These are phyloP conservation scores for Microplitis mediator DNA, from an alignment of 1,140 invertebrate species.

Conservation along the genomic window DNA sequence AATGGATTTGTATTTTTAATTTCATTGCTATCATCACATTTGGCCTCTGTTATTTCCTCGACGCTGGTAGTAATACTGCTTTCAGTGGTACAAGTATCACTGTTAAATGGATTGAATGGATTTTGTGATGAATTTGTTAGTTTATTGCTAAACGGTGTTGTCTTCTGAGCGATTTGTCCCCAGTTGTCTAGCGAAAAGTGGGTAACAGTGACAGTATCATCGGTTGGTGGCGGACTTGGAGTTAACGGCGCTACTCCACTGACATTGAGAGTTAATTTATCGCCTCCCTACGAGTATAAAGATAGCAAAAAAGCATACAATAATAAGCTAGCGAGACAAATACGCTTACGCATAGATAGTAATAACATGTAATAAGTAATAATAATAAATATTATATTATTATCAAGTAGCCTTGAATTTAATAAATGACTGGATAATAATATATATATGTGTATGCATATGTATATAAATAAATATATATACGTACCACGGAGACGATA, in stretches of 20 bases:
- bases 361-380: neutral
- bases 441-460: neutral
- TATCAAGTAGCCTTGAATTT: constrained; percentile 11
- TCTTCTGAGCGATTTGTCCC: constrained; percentile 59
- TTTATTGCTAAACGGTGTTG: constrained; percentile 55
- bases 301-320: constrained; percentile 50
- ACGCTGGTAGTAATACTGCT: constrained; percentile 37
- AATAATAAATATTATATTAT: constrained; percentile 2
- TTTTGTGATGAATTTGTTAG: constrained; percentile 55
- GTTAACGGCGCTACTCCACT: constrained; percentile 51
- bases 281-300: constrained; percentile 68
- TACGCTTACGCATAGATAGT: neutral
- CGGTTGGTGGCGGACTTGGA: constrained; percentile 37
- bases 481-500: constrained; percentile 77
- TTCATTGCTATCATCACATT: constrained; percentile 47
- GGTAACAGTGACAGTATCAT: constrained; percentile 59
- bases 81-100: constrained; percentile 32
- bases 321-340: constrained; percentile 25
- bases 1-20: constrained; percentile 65
- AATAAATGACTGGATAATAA: neutral
- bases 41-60: constrained; percentile 33
- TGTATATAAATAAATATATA: constrained; percentile 4
- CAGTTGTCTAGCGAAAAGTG: constrained; percentile 60
- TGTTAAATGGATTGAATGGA: constrained; percentile 58
- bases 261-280: constrained; percentile 75